Evolutionary conservation across 2,797 vertebrate species (phyloP), one percentile per base, ranked within the genome.

Genomic region (Liparis tanakae): DNA sequence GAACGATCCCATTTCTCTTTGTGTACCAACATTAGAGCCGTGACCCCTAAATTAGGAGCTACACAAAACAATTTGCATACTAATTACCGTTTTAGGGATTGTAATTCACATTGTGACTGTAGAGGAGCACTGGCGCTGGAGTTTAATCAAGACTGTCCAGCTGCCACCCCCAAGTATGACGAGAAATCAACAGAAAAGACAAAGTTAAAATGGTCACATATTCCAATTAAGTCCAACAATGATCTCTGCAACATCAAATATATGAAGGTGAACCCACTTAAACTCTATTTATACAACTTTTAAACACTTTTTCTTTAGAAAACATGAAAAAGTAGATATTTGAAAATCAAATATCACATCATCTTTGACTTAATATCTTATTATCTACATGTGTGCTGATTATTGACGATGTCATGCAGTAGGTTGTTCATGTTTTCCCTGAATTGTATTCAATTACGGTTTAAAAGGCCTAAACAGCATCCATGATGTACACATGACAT

Each of bases 41-140:
- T 30, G 80, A 81, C 78, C 80, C 69, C 36, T 12, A 79, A 87
- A 89, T 86, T 78, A 88, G 83, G 33, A 80, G 78, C 81, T 48
- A 74, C 84, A 82, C 68, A 72, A 74, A 84, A 77, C 87, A 83
- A 91, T 93, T 88, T 89, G 79, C 87, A 89, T 88, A 80, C 86
- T 93, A 89, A 91, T 88, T 74, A 87, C 66, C 25, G 66, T 77
- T 83, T 82, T 79, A 78, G 75, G 77, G 82, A 75, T 72, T 80
- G 73, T 61, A 68, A 77, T 88, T 72, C 74, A 74, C 79, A 74
- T 80, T 73, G 76, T 66, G 69, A 74, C 68, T 61, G 58, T 30
- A 69, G 67, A 55, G 53, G 22, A 15, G 76, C 54, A 46, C 74
- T 67, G 54, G 53, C 70, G 70, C 62, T 50, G 46, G 25, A 48